Percentiles rank a stretch among this genome's conserved stretches.
These are phyloP conservation scores for Microplitis demolitor DNA, from an alignment of 1,140 invertebrate genomes.

Conservation along the genomic window DNA sequence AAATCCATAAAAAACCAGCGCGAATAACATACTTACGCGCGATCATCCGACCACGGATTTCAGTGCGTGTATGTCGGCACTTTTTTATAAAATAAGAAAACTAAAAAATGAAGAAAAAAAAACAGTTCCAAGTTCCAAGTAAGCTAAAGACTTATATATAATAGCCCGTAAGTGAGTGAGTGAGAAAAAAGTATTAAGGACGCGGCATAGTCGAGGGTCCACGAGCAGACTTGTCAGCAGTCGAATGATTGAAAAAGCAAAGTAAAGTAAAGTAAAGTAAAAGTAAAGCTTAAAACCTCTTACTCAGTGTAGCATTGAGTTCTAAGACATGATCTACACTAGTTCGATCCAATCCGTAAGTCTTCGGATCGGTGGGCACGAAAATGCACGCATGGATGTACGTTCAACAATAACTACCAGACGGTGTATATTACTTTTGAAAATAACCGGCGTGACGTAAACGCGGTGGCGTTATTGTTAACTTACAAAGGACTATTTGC, in stretches of 20 bases:
- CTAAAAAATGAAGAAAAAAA: neutral
- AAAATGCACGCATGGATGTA: conserved; percentile 29
- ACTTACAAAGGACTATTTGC: conserved; percentile 55
- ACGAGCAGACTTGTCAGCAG: neutral
- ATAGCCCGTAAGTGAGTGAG: neutral
- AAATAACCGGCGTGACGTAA: conserved; percentile 60
- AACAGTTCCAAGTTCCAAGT: neutral
- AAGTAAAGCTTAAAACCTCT: conserved; percentile 9
- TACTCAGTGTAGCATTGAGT: too few relatives aligned
- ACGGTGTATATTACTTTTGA: conserved; percentile 61
- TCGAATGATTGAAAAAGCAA: too few relatives aligned
- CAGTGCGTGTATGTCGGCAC: conserved; percentile 31
- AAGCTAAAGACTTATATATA: too few relatives aligned
- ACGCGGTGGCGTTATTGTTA: conserved; percentile 43
- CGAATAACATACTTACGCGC: conserved; percentile 61
- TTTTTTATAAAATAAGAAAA: neutral
- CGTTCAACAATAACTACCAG: conserved; percentile 36
- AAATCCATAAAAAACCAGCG: conserved; percentile 9
- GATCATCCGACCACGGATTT: conserved; percentile 55
- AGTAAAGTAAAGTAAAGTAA: neutral
- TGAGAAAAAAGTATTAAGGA: neutral
- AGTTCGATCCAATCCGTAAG: neutral
- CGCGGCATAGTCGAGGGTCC: too few relatives aligned
- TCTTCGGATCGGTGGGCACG: conserved; percentile 4
- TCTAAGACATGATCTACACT: too few relatives aligned